Evolutionary conservation across 2,113 vertebrate genomes (phyloP).

Genomic region (Cromileptes altivelis): DNA sequence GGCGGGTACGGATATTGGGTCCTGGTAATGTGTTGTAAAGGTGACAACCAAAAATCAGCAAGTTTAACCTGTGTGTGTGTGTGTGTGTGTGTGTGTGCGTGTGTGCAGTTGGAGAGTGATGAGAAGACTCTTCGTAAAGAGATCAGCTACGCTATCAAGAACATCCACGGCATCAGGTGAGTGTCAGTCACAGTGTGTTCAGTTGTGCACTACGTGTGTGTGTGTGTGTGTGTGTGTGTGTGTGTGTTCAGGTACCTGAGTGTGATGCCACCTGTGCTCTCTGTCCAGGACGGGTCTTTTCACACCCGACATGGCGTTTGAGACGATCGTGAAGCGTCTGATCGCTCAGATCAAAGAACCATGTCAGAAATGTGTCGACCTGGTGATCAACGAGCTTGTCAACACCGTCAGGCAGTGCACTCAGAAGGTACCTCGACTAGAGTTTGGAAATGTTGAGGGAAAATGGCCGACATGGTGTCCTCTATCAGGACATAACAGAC

Average conservation of each 20-base stretch:
- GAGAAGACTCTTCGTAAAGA: constrained; percentile 94
- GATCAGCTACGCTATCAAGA: constrained; percentile 97
- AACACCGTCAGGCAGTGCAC: constrained; percentile 97
- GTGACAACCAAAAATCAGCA: no score
- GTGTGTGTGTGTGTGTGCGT: constrained; percentile 33
- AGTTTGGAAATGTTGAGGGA: no score
- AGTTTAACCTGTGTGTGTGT: not conserved
- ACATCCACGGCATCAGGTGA: constrained; percentile 96
- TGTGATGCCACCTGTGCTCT: not conserved
- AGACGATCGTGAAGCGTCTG: constrained; percentile 98
- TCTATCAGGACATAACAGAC: no score
- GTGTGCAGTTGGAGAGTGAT: constrained; percentile 69
- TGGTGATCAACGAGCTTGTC: constrained; percentile 97
- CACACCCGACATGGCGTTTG: constrained; percentile 98
- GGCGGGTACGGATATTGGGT: no score
- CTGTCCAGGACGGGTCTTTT: constrained; percentile 94
- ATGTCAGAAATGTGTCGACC: constrained; percentile 98
- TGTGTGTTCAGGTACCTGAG: not conserved
- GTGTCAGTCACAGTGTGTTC: not conserved
- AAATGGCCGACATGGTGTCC: no score
- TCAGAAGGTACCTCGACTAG: constrained; percentile 85
- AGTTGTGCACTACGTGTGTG: not conserved
- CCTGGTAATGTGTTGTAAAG: no score
- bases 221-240: not conserved
- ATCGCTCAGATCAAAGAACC: constrained; percentile 97